Base-by-base conservation (phyloP, 2,888 invertebrate genomes). In the Ommatoiulus sabulosus region DNA sequence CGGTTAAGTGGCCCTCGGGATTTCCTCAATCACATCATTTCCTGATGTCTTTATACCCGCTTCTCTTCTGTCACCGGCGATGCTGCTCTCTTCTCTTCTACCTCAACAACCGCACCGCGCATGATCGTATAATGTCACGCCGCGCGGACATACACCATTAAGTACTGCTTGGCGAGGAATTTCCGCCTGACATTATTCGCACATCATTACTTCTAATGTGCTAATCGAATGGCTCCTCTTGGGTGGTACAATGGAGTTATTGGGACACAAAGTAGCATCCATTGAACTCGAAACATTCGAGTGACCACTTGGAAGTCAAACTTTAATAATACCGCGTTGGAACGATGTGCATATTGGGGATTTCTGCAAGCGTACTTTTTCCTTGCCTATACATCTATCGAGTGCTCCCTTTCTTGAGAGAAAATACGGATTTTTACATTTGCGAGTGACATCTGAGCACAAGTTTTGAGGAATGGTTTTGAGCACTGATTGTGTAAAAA, bases 11-110 rank as follows among this genome's bases (percentile, higher is more conserved):
- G 80, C 80, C 80, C 80, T 80, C 86, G 86, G 86, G 86, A 86
- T 86, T 48, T 86, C 86, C 86, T 86, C 86, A 86, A 86, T 86
- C 86, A 52, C 86, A 86, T 86, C 86, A 86, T 86, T 86, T 86
- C 86, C 86, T 86, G 86, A 86, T 86, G 86, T 86, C 86, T 86
- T 86, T 24, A 48, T 24, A 24, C 20, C 84, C 52, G 44, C 20
- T 86, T 35, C 24, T 24, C 86, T 86, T 24, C 86, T 86, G 86
- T 86, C 86, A 86, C 86, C 86, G 24, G n/a, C n/a, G 7, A 17
- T 20, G 17, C n/a, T n/a, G 6, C 85, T 20, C 52, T 84, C 84
- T 84, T 84, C 0, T n/a, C 17, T 44, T 84, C 44, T 43, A 48
- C 86, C 46, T 86, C 35, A 48, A 86, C 72, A 20, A n/a, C 6